Evolutionary conservation across 2,113 vertebrate genomes (phyloP).

Genomic region (Tetrao urogallus): DNA sequence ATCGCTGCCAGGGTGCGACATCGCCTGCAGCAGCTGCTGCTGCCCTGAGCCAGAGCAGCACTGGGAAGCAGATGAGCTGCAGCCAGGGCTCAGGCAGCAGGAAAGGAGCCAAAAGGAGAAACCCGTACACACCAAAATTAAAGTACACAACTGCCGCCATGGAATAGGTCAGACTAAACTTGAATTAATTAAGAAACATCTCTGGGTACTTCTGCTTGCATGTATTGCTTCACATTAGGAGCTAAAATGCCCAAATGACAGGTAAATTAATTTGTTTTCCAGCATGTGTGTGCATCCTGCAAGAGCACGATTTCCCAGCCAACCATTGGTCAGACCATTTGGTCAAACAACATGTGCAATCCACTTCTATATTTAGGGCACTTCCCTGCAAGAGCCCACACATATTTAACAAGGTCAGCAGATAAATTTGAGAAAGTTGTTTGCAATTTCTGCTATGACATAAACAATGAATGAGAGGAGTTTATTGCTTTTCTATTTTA

Average conservation of each 20-base stretch:
- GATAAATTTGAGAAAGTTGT: not conserved
- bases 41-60: not conserved
- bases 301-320: not conserved
- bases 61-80: constrained; percentile 10
- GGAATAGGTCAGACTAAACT: not conserved
- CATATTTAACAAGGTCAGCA: constrained; percentile 18
- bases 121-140: not conserved
- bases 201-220: not conserved
- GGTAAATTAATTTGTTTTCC: not conserved
- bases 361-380: constrained; percentile 24
- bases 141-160: not conserved
- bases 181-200: fast-evolving
- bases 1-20: not conserved
- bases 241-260: not conserved
- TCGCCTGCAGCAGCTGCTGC: constrained; percentile 5
- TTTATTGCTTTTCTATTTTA: not conserved
- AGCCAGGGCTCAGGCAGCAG: not conserved
- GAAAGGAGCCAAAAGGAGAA: constrained; percentile 26
- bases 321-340: not conserved
- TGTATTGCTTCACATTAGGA: not conserved
- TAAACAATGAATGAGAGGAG: not conserved
- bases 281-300: not conserved
- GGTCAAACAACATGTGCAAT: not conserved
- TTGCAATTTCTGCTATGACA: not conserved
- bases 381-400: not conserved